Evolutionary conservation across 2,888 invertebrate genomes (phyloP), one percentile per base, ranked within the genome.

Genomic region (Laspeyria flexula): DNA sequence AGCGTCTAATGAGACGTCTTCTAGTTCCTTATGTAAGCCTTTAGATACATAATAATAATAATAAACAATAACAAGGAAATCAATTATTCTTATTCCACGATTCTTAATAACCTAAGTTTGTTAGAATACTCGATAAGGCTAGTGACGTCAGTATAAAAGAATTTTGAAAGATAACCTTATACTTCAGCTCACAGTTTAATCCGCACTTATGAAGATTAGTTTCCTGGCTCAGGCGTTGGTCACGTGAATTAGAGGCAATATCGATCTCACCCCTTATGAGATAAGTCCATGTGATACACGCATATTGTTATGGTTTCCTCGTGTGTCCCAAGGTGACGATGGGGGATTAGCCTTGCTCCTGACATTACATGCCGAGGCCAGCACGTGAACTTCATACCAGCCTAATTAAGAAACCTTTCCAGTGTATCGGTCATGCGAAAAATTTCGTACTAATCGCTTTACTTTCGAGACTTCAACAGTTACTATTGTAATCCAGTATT

Each of bases 261-360:
- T 3, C 25, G 3, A 3, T 6, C 25, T 38, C 13, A 25, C 11
- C 18, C 29, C 23, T 38, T 41, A 41, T 25, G 21, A 31, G 30
- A 38, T 42, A 42, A 31, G 30, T 35, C 16, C 11, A 12, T n/a
- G 35, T 33, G 12, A 23, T 38, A 37, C 33, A 29, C 37, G 33
- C 13, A 46, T 30, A 46, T 42, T 51, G 33, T 39, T 62, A 73
- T 53, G 69, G 73, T 69, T 74, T 69, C 63, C 73, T 71, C 69
- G 67, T 70, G 71, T 41, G 31, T 41, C 55, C 43, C 60, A 75
- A 75, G 72, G 78, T 75, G 70, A 80, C 63, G 33, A 23, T 29
- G 40, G 42, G 16, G 79, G 84, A 84, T 89, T 86, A 86, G 68
- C 79, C 78, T 79, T 73, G 82, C 72, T 77, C 79, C 71, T 83